Conservation (phyloP, 2,888 invertebrate genomes). For the Xestia xanthographa region DNA sequence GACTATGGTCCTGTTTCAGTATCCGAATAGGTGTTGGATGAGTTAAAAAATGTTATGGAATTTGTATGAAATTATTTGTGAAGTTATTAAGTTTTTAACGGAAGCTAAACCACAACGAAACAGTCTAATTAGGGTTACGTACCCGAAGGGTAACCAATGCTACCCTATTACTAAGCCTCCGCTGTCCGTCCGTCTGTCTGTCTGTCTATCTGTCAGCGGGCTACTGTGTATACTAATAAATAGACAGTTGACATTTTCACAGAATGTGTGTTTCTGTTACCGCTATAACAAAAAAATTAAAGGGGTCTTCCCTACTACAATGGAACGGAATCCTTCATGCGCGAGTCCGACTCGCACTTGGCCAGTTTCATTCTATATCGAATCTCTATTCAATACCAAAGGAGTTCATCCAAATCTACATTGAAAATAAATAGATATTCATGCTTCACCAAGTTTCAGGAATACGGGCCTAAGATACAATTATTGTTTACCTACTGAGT, state of each 20-base stretch:
- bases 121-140: not conserved
- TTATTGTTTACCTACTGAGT: not conserved
- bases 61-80: not conserved
- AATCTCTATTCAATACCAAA: not conserved
- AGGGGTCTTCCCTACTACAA: too few species aligned
- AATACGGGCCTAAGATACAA: not conserved
- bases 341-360: too few species aligned
- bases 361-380: not conserved
- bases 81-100: not conserved
- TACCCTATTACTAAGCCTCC: too few species aligned
- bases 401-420: not conserved
- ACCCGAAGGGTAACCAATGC: too few species aligned
- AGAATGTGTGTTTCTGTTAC: too few species aligned
- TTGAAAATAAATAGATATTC: not conserved
- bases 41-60: not conserved
- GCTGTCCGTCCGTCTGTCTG: too few species aligned
- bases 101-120: not conserved
- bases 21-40: not conserved
- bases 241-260: too few species aligned
- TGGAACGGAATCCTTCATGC: too few species aligned
- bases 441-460: not conserved
- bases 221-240: too few species aligned
- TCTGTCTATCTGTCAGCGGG: too few species aligned
- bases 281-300: too few species aligned
- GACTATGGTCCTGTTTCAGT: not conserved